phyloP scores from a whole-genome alignment of 1,140 invertebrate genomes.

The Caerostris extrusa region DNA sequence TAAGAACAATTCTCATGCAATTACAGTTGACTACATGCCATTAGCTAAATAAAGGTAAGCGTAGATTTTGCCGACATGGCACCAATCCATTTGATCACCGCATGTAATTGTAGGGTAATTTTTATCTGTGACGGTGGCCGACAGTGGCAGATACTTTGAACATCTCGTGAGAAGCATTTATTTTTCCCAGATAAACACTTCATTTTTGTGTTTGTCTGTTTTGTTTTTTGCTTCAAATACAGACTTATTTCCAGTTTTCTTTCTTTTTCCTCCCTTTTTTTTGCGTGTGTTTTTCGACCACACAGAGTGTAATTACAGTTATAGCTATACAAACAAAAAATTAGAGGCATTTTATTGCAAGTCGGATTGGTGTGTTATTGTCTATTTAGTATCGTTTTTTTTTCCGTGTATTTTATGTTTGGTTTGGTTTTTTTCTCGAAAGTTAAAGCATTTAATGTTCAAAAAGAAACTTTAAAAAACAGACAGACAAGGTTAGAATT shows the following conservation, averaged over 20 bases:
- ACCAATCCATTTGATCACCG: background rate
- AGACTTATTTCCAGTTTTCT: background rate
- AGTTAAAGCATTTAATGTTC: too few species aligned
- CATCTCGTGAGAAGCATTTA: background rate
- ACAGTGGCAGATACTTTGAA: background rate
- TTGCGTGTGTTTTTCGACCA: background rate
- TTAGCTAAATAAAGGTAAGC: background rate
- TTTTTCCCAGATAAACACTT: background rate
- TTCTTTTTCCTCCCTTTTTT: background rate
- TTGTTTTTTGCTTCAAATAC: background rate
- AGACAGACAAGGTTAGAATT: too few species aligned
- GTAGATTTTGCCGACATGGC: background rate
- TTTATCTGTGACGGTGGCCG: background rate
- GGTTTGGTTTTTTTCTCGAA: background rate
- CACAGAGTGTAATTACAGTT: slow-evolving; percentile 14
- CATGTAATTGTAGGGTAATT: background rate
- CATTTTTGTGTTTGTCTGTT: background rate
- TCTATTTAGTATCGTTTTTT: background rate
- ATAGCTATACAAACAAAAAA: background rate
- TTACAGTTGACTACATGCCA: background rate
- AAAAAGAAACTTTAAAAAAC: too few species aligned
- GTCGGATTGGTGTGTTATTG: background rate
- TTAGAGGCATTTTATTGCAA: background rate
- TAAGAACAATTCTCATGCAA: background rate
- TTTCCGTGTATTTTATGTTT: background rate